phyloP scores from a whole-genome alignment of 2,113 vertebrate species.

The Lepisosteus osseus region DNA sequence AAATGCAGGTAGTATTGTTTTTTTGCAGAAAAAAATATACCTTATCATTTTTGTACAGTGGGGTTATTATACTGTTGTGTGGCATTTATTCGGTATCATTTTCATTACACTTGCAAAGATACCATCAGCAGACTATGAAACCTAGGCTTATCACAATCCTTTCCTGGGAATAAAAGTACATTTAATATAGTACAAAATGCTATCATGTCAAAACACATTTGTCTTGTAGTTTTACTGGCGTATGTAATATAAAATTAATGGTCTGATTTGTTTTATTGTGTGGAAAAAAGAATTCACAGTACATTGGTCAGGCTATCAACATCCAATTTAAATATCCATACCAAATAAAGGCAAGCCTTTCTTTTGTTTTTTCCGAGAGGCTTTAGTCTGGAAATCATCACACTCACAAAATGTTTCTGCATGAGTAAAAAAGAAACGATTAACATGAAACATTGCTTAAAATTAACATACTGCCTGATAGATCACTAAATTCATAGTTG shows the following conservation, averaged over 20 bases:
- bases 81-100: too few species aligned
- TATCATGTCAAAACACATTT: slow-evolving; percentile 15
- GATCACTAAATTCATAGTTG: too few species aligned
- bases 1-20: too few species aligned
- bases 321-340: slow-evolving; percentile 4
- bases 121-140: too few species aligned
- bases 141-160: too few species aligned
- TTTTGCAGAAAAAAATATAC: too few species aligned
- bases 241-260: slow-evolving; percentile 20
- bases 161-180: background rate
- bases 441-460: too few species aligned
- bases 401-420: background rate
- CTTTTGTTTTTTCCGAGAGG: background rate
- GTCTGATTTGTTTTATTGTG: slow-evolving; percentile 20
- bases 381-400: background rate
- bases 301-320: slow-evolving; percentile 12
- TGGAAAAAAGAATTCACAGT: slow-evolving; percentile 6
- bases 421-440: too few species aligned
- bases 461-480: too few species aligned
- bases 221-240: slow-evolving; percentile 5
- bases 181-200: slow-evolving; percentile 10
- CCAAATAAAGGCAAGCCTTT: background rate
- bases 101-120: too few species aligned
- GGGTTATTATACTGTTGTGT: too few species aligned
- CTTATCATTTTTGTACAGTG: too few species aligned